Base-by-base conservation (phyloP, 1,140 invertebrate species). In the Nephila pilipes region DNA sequence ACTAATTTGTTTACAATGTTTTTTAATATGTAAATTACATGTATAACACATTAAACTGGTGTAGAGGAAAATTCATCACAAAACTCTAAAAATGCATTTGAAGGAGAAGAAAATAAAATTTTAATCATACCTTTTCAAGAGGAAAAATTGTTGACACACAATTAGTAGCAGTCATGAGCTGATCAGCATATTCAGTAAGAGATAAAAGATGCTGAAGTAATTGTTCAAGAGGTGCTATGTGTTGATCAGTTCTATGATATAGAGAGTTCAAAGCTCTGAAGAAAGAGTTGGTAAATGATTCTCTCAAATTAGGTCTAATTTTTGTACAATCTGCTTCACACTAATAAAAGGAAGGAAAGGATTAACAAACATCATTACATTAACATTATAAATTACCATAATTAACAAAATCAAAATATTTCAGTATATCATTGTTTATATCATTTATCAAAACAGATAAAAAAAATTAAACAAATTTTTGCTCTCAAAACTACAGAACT, bases 191-290 rank as follows among this genome's bases (percentile, higher is more conserved):
- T 22, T 93, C 83, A 54, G 54, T 29, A 10, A 93, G 6, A 8
- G 60, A 79, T 46, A 46, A 22, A 16, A 93, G 32, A 80, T 69
- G 46, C 22, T 87, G 36, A 14, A 93, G 32, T 18, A 69, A 87
- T 5, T 80, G 63, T 25, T 87, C 32, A 57, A 87, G 8, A 87
- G 91, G 32, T 10, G 60, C 18, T 20, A 8, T 12, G 4, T 79
- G 29, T 10, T 87, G 57, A 1, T 85, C 55, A n/a, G 46, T 25
- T 58, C 63, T 60, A 8, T 85, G 79, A 75, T 87, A 22, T 14
- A 92, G 38, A n/a, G 81, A 92, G 55, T 63, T 60, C 29, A 92
- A 22, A 18, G 90, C 58, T 75, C 75, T 92, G n/a, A 16, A 85
- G 55, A 92, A 92, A 32, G 63, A 25, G 87, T 87, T 87, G 16